These are phyloP conservation scores for Chaetorhynchus papuensis DNA, from an alignment of 2,113 vertebrate genomes.

Conservation along the genomic window DNA sequence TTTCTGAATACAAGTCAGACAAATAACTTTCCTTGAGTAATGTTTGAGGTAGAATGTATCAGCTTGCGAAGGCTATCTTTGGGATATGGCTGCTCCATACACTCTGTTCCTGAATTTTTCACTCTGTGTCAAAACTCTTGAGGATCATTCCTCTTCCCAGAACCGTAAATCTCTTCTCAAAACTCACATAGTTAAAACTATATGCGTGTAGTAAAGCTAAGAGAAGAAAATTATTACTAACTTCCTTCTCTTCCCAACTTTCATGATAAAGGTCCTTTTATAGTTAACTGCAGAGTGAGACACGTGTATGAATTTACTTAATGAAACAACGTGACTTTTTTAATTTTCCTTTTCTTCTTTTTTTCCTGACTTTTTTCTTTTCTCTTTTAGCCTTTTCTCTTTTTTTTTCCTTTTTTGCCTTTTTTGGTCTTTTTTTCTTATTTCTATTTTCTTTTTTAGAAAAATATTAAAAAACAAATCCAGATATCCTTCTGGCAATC, in stretches of 20 bases:
- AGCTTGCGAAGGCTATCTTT: background rate
- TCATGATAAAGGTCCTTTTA: background rate
- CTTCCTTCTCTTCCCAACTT: background rate
- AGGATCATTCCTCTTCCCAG: background rate
- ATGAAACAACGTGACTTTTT: background rate
- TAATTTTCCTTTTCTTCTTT: background rate
- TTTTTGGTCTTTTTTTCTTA: background rate
- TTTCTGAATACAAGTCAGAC: background rate
- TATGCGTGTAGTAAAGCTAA: background rate
- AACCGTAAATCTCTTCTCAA: background rate
- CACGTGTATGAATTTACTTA: background rate
- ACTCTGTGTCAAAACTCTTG: background rate
- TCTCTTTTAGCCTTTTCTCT: too few relatives aligned
- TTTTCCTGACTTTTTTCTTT: accelerated
- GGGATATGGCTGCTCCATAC: background rate
- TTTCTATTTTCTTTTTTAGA: background rate
- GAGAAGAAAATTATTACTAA: background rate
- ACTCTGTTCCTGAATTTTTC: background rate
- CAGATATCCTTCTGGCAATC: background rate
- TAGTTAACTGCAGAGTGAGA: background rate
- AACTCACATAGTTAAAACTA: background rate
- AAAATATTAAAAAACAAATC: background rate
- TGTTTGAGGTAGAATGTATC: background rate
- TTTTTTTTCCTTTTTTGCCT: background rate
- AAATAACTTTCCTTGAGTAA: background rate